Percentiles rank a stretch among this genome's conserved stretches.
Evolutionary conservation across 2,797 vertebrate species (phyloP).

Genomic region (Pogoniulus pusillus): DNA sequence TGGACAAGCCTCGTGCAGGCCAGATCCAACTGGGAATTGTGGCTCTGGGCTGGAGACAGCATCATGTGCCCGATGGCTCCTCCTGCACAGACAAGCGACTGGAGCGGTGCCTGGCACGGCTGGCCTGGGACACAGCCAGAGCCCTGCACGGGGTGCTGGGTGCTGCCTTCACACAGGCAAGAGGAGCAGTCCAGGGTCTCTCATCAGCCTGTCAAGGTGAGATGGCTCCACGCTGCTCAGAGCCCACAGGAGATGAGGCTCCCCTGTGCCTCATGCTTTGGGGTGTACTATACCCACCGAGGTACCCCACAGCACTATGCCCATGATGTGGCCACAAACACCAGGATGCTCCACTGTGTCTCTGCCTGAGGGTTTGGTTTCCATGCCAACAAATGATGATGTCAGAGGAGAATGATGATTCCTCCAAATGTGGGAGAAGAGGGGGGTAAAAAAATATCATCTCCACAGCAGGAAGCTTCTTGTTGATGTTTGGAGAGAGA

Average conservation of each 20-base stretch:
- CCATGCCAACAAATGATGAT: conserved; percentile 55
- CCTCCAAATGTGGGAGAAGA: background rate
- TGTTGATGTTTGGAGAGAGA: background rate
- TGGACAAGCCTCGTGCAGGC: background rate
- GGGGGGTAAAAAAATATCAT: background rate
- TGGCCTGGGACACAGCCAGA: rapidly evolving
- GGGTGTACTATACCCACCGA: rapidly evolving
- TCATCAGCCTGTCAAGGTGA: rapidly evolving
- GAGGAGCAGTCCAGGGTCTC: background rate
- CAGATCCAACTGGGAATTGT: conserved; percentile 28
- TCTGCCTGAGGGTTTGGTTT: conserved; percentile 5
- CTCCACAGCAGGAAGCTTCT: conserved; percentile 32
- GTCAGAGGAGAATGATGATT: conserved; percentile 51
- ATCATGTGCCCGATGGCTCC: rapidly evolving
- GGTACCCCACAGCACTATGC: background rate
- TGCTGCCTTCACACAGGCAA: background rate
- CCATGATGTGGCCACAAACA: background rate
- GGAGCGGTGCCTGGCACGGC: background rate
- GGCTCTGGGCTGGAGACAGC: background rate
- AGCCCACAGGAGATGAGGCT: background rate
- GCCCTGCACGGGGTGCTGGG: background rate
- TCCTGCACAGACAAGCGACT: background rate
- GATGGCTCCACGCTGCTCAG: background rate
- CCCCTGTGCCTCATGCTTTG: rapidly evolving
- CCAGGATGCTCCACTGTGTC: background rate